phyloP scores from a whole-genome alignment of 2,797 vertebrate genomes.

The Smutsia gigantea region DNA sequence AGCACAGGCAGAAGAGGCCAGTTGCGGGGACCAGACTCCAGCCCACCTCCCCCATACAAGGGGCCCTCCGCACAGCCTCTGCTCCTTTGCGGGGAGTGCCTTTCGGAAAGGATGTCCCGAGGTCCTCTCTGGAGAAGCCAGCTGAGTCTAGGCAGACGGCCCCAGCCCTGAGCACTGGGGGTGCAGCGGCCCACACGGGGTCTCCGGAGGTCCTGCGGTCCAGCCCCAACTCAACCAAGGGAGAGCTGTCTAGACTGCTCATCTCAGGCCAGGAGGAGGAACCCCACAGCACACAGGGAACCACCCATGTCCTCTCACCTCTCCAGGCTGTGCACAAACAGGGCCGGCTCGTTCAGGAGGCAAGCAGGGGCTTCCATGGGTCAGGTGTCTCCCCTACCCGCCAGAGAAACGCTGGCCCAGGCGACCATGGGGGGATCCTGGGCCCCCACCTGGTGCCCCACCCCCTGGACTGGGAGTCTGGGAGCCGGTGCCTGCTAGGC shows the following conservation, averaged over 20 bases:
- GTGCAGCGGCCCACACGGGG: fast-evolving
- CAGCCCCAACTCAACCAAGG: neutral
- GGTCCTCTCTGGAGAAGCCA: neutral
- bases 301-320: fast-evolving
- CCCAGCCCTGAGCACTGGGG: fast-evolving
- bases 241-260: fast-evolving
- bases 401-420: neutral
- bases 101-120: neutral
- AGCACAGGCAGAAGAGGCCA: neutral
- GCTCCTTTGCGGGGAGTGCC: neutral
- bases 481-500: neutral
- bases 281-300: neutral
- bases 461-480: neutral
- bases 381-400: neutral
- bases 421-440: too few species aligned
- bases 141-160: neutral
- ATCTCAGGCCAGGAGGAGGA: fast-evolving
- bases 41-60: fast-evolving
- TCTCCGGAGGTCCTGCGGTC: neutral
- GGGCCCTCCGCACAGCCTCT: fast-evolving
- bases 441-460: neutral
- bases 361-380: fast-evolving
- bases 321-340: neutral
- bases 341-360: neutral
- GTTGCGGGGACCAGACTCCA: neutral